Evolutionary conservation across 2,888 invertebrate species (phyloP).

Genomic region (Netelia virgata): DNA sequence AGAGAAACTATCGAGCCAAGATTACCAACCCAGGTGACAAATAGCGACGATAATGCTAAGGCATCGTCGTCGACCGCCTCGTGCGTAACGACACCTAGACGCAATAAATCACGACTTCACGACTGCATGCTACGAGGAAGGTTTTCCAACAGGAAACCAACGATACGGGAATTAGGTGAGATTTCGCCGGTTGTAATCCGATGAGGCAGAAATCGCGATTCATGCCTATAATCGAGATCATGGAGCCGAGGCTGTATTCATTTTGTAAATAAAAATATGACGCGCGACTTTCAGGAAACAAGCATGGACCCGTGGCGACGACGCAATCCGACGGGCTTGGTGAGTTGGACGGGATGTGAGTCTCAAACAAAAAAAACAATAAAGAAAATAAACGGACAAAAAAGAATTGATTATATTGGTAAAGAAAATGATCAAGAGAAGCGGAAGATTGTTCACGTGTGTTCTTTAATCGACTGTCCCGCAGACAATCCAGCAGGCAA

Average conservation of each 20-base stretch:
- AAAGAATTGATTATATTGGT: slow-evolving; percentile 18
- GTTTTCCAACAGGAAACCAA: slow-evolving; percentile 38
- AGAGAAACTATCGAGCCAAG: slow-evolving; percentile 60
- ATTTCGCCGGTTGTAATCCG: slow-evolving; percentile 54
- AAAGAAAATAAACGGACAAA: slow-evolving; percentile 7
- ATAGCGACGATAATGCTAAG: slow-evolving; percentile 27
- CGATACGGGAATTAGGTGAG: slow-evolving; percentile 64
- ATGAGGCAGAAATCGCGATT: slow-evolving; percentile 23
- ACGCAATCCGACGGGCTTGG: slow-evolving; percentile 53
- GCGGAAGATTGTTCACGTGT: slow-evolving; percentile 21
- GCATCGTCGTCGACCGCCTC: slow-evolving; percentile 32
- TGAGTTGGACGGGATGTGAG: slow-evolving; percentile 70
- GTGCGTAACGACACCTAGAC: slow-evolving; percentile 66
- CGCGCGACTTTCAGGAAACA: slow-evolving; percentile 61
- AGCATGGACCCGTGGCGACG: slow-evolving; percentile 24
- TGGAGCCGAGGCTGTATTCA: not conserved
- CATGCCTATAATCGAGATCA: not conserved
- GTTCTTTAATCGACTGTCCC: slow-evolving; percentile 45
- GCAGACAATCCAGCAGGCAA: slow-evolving; percentile 45
- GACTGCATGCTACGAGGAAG: slow-evolving; percentile 69
- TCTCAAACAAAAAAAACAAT: slow-evolving; percentile 51
- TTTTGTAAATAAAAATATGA: slow-evolving; percentile 33
- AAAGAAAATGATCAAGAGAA: not conserved
- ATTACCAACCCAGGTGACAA: slow-evolving; percentile 39
- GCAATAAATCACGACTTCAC: slow-evolving; percentile 61